These are phyloP conservation scores for Alligator sinensis DNA, from an alignment of 2,113 vertebrate genomes.

Conservation along the genomic window DNA sequence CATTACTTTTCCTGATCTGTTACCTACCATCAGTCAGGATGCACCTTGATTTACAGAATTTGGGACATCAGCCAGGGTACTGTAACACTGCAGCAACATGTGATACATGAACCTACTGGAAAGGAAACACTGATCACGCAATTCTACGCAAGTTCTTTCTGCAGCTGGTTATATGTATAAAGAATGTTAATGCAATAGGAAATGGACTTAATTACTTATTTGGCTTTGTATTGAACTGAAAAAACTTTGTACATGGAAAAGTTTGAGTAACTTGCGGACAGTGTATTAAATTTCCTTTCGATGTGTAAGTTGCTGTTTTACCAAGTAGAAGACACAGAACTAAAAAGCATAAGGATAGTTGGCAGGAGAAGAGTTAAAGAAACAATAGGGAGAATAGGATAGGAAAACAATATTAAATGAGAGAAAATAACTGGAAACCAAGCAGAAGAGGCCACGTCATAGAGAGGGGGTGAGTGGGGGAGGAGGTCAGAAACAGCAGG, in stretches of 20 bases:
- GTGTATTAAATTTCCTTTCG: neutral
- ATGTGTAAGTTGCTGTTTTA: neutral
- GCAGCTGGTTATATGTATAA: neutral
- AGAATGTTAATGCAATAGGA: neutral
- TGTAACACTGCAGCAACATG: neutral
- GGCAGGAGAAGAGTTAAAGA: neutral
- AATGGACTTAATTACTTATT: neutral
- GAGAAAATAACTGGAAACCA: neutral
- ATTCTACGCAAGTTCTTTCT: neutral
- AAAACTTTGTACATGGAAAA: neutral
- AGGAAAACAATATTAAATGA: neutral
- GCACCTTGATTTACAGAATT: neutral
- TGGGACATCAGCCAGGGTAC: neutral
- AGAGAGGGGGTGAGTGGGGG: neutral
- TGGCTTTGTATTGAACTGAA: neutral
- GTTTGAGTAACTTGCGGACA: neutral
- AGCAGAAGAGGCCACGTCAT: neutral
- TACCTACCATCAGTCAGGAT: neutral
- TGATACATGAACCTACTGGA: neutral
- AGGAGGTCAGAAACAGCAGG: neutral
- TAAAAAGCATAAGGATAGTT: neutral
- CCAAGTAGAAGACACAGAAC: neutral
- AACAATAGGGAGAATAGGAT: neutral
- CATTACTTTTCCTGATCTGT: neutral
- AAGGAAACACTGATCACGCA: neutral